phyloP scores from a whole-genome alignment of 2,888 invertebrate species.

The Epinotia ramella region DNA sequence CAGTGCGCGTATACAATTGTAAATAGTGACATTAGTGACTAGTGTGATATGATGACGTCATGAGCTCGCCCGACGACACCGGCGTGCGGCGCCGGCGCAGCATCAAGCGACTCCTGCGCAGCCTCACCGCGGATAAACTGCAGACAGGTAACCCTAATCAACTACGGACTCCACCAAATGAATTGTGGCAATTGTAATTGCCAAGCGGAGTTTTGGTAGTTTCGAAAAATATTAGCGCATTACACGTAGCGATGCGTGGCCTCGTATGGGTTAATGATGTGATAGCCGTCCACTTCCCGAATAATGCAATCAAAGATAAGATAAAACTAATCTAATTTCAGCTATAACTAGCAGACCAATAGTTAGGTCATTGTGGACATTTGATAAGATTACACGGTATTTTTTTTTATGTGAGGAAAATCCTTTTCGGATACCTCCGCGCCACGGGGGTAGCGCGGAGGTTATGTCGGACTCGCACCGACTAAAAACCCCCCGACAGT shows the following conservation, averaged over 20 bases:
- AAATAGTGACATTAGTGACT: not conserved
- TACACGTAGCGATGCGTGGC: too few relatives aligned
- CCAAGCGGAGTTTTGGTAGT: too few relatives aligned
- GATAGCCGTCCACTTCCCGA: not conserved
- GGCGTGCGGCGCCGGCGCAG: constrained; percentile 80
- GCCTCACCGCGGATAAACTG: constrained; percentile 79
- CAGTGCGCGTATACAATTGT: not conserved
- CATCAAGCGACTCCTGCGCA: constrained; percentile 80
- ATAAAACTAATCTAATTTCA: not conserved
- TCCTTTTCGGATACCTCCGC: too few relatives aligned
- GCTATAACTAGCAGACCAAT: not conserved
- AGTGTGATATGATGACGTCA: constrained; percentile 49
- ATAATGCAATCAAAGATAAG: not conserved
- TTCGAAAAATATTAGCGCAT: too few relatives aligned
- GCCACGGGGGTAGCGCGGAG: too few relatives aligned
- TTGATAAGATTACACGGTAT: not conserved
- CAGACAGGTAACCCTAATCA: constrained; percentile 65
- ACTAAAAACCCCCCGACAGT: too few relatives aligned
- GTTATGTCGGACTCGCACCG: too few relatives aligned
- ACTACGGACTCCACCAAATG: too few relatives aligned
- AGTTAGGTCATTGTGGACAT: not conserved
- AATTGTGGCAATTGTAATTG: too few relatives aligned
- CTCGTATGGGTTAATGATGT: not conserved
- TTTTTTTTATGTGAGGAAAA: too few relatives aligned
- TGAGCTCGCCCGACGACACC: constrained; percentile 71